Base-by-base conservation (phyloP, 2,888 invertebrate genomes). In the Atherix ibis region DNA sequence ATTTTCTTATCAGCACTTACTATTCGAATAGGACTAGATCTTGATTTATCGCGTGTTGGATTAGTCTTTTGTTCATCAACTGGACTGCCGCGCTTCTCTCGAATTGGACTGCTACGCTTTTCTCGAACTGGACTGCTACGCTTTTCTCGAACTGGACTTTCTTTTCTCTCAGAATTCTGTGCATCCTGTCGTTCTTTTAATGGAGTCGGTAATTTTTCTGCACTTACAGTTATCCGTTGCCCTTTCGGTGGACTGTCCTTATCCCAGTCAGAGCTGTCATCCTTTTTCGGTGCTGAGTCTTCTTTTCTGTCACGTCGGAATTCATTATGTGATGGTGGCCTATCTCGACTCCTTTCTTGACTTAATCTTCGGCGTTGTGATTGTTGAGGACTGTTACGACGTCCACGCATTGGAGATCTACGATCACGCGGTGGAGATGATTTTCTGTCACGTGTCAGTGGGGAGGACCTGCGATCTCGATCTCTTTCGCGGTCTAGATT, bases 251-350 rank as follows among this genome's bases (percentile, higher is more conserved):
- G 5, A 22, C 29, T 31, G 10, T 35, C 28, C 6, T 14, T 14
- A 35, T 49, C 50, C 50, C 49, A 52, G 39, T 46, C 49, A 14
- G 54, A 51, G 34, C 43, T 45, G 2, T 27, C 31, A 18, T 32
- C 28, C 12, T 22, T 18, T 14, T 14, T 12, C 12, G 18, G 6
- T 9, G 28, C 14, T 3, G 28, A 17, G 9, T 17, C 9, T 13
- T 36, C 36, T 18, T 32, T 33, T 4, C 34, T 31, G 19, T 35
- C 35, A 18, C 29, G 32, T 19, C 34, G 33, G 10, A 17, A 24
- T 10, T 40, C 40, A 14, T 26, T 35, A 22, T 33, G 18, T 32
- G 31, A n/a, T n/a, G n/a, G n/a, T n/a, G n/a, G n/a, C n/a, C n/a
- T n/a, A n/a, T n/a, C n/a, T n/a, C 35, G 37, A 12, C 35, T 26